Percentiles rank a stretch among this genome's conserved stretches.
These are phyloP conservation scores for Drosophila carrolli DNA, from an alignment of 1,140 invertebrate species.

Conservation along the genomic window DNA sequence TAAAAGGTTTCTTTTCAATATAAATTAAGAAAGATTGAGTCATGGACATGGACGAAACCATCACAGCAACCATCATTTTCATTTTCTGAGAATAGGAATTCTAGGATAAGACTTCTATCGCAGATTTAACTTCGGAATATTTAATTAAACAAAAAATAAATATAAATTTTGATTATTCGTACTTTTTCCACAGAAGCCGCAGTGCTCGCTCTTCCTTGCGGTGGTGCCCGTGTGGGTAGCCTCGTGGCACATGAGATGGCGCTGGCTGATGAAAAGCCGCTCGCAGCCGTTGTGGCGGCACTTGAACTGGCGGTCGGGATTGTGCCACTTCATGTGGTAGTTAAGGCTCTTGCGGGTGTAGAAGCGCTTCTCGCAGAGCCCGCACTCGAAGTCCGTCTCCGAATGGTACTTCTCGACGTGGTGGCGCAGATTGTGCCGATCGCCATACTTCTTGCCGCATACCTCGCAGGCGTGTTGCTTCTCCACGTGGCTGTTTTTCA, in stretches of 20 bases:
- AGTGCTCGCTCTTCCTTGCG: constrained; percentile 70
- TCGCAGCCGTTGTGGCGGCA: constrained; percentile 71
- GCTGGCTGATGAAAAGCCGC: constrained; percentile 75
- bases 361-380: constrained; percentile 73
- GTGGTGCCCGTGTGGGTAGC: constrained; percentile 68
- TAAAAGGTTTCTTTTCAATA: too few relatives aligned
- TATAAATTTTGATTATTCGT: neutral
- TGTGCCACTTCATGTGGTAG: constrained; percentile 83
- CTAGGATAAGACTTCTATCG: too few relatives aligned
- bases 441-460: constrained; percentile 78
- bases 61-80: too few relatives aligned
- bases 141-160: too few relatives aligned
- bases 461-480: constrained; percentile 69
- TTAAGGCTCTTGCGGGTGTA: constrained; percentile 77
- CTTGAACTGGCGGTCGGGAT: constrained; percentile 70
- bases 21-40: too few relatives aligned
- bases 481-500: constrained; percentile 68
- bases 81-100: too few relatives aligned
- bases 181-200: constrained; percentile 77
- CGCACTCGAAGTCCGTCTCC: constrained; percentile 79
- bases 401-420: constrained; percentile 79
- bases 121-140: too few relatives aligned
- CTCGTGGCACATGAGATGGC: constrained; percentile 74
- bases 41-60: too few relatives aligned
- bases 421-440: constrained; percentile 77